A percentile compares a stretch with the other conserved stretches of the same genome.
phyloP scores from a whole-genome alignment of 2,113 vertebrate species.

The Scartelaos histophorus region DNA sequence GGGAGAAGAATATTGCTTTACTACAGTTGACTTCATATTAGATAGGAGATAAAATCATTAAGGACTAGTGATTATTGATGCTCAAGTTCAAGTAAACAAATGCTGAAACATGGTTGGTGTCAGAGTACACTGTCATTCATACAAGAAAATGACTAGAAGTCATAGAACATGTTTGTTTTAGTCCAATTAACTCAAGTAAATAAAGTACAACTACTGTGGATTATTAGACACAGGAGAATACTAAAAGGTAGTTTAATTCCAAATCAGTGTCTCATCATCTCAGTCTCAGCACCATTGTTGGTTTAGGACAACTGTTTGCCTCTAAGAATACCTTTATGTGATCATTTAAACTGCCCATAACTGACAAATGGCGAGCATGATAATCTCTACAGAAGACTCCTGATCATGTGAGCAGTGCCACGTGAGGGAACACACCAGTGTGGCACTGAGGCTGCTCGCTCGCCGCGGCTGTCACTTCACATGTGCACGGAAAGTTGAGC shows the following conservation, averaged over 20 bases:
- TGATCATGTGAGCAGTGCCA: slow-evolving; percentile 31
- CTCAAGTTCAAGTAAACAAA: background rate
- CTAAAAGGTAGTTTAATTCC: background rate
- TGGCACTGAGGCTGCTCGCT: slow-evolving; percentile 9
- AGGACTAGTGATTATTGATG: background rate
- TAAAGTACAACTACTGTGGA: too few relatives aligned
- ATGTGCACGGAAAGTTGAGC: slow-evolving; percentile 40
- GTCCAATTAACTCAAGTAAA: too few relatives aligned
- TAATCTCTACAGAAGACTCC: slow-evolving; percentile 8
- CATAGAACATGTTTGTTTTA: too few relatives aligned
- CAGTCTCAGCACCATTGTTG: background rate
- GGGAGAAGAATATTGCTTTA: slow-evolving; percentile 10
- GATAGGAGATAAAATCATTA: background rate
- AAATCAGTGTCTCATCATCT: background rate
- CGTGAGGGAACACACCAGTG: slow-evolving; percentile 32
- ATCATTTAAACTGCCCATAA: background rate
- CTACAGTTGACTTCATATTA: background rate
- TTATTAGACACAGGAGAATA: too few relatives aligned
- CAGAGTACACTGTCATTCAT: too few relatives aligned
- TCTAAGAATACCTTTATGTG: slow-evolving; percentile 7
- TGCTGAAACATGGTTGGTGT: too few relatives aligned
- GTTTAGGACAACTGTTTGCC: slow-evolving; percentile 20
- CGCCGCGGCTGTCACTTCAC: slow-evolving; percentile 55
- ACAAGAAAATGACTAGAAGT: too few relatives aligned
- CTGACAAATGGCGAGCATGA: slow-evolving; percentile 11